Evolutionary conservation across 2,797 vertebrate genomes (phyloP), one percentile per base, ranked within the genome.

Genomic region (Gobionotothen gibberifrons): DNA sequence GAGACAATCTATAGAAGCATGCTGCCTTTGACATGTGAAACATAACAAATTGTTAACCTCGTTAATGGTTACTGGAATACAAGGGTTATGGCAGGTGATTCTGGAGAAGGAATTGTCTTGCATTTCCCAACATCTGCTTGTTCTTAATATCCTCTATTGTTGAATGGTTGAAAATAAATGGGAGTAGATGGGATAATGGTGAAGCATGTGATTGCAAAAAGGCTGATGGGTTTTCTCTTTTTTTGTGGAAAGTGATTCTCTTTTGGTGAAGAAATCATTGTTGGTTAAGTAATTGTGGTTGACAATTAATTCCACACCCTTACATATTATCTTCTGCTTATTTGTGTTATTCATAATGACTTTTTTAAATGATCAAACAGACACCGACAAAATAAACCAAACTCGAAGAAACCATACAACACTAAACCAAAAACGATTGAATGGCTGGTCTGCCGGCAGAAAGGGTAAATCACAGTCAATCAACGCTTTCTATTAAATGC

Each of bases 131-230:
- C 54, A 49, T 22, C 9, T 48, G 46, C 22, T 72, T 48, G 48
- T 48, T 36, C 32, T 57, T 49, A 57, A 74, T 74, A 52, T 55
- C 53, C 1, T 16, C 46, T 16, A 40, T 56, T 77, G 55, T 58
- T 77, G 59, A 78, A 32, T 57, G 21, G 19, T 55, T 49, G 44
- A 51, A 72, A 53, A 77, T 58, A 56, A 60, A 81, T 75, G 32
- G 57, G 47, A 67, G 13, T 48, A 52, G 26, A 74, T 21, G 26
- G n/a, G 36, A 72, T 42, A 49, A 40, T 29, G 32, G 65, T 49
- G 32, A 59, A 64, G 43, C 44, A 46, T 75, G 15, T 22, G 17
- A 74, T 59, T 81, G 26, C 4, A 21, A 36, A 36, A 36, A 48
- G 26, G 19, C 29, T 19, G 39, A 59, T 46, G 52, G 29, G 32